These are phyloP conservation scores for Sylvilagus floridanus DNA, from an alignment of 2,797 vertebrate species.

Conservation along the genomic window DNA sequence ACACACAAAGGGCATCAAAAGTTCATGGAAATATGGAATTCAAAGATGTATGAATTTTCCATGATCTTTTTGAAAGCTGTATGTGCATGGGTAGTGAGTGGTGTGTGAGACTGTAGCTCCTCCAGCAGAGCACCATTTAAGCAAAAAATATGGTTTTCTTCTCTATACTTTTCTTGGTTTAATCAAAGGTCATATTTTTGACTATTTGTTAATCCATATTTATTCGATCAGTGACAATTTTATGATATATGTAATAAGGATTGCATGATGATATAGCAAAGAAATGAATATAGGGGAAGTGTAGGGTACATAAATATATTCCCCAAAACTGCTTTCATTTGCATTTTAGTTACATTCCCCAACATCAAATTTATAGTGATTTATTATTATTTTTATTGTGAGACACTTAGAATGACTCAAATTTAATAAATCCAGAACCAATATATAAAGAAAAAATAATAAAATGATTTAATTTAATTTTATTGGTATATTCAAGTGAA, in stretches of 20 bases:
- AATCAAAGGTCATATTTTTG: conserved; percentile 65
- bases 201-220: conserved; percentile 71
- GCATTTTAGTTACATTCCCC: conserved; percentile 66
- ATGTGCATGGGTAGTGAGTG: not conserved
- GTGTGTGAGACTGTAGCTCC: not conserved
- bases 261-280: conserved; percentile 26
- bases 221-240: conserved; percentile 70
- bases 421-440: conserved; percentile 74
- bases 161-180: conserved; percentile 19
- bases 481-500: conserved; percentile 61
- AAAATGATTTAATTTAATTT: conserved; percentile 51
- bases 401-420: conserved; percentile 79
- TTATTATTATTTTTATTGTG: conserved; percentile 73
- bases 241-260: conserved; percentile 29
- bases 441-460: not conserved
- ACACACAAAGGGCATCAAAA: not conserved
- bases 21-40: no score
- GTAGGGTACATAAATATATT: not conserved
- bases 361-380: conserved; percentile 70
- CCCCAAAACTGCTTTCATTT: conserved; percentile 62
- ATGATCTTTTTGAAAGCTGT: not conserved
- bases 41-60: no score
- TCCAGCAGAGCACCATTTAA: not conserved
- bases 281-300: conserved; percentile 49
- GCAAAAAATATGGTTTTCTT: not conserved